These are phyloP conservation scores for Glandiceps talaboti DNA, from an alignment of 53 echinoderm and acorn worm genomes.

Conservation along the genomic window DNA sequence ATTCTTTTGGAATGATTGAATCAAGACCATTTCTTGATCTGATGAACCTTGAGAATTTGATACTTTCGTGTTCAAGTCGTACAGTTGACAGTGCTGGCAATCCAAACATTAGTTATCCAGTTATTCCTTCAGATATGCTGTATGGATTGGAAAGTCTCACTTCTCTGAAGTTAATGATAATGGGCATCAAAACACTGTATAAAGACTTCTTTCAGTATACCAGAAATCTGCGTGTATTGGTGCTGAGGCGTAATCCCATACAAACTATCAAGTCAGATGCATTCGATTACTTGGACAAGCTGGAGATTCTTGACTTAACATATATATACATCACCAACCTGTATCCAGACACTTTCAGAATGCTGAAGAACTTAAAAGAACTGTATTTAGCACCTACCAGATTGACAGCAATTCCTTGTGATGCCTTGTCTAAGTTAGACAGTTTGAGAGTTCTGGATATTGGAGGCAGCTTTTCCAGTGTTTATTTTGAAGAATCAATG, in stretches of 20 bases:
- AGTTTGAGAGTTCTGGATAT: not conserved
- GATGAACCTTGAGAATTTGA: not conserved
- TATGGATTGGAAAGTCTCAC: not conserved
- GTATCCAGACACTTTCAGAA: not conserved
- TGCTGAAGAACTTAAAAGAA: not conserved
- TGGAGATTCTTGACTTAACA: not conserved
- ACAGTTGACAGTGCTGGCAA: not conserved
- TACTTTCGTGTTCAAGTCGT: not conserved
- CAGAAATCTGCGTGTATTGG: not conserved
- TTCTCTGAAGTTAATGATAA: not conserved
- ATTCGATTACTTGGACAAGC: not conserved
- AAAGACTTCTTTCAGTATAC: not conserved
- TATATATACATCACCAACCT: not conserved
- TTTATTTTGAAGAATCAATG: not conserved
- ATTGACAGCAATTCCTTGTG: not conserved
- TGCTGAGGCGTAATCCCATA: not conserved
- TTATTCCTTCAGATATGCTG: not conserved
- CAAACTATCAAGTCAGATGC: not conserved
- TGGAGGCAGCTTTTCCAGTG: not conserved
- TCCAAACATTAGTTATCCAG: not conserved
- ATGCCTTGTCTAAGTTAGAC: not conserved
- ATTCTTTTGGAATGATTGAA: not conserved
- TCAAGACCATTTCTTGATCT: not conserved
- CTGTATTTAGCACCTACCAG: not conserved
- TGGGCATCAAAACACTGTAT: not conserved